Percentiles rank a stretch among this genome's conserved stretches.
Conservation (phyloP, 1,140 invertebrate genomes). For the Formica selysi region DNA sequence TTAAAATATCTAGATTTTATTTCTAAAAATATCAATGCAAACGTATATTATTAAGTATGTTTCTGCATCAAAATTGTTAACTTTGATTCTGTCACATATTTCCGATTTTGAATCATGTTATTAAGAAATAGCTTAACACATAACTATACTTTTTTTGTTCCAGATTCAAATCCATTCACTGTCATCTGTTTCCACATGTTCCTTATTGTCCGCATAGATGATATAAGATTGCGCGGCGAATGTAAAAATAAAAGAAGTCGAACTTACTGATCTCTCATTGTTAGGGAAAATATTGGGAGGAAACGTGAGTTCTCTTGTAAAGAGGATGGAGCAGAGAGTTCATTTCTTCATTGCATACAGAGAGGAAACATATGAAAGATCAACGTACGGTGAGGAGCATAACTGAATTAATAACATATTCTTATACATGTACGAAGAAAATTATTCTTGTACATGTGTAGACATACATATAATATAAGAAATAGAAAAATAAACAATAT, state of each 20-base stretch:
- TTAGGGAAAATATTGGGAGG: neutral
- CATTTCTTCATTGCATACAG: neutral
- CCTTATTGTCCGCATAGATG: constrained; percentile 90
- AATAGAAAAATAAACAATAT: neutral
- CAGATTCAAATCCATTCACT: constrained; percentile 95
- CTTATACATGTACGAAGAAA: neutral
- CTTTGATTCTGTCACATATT: neutral
- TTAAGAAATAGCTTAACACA: neutral
- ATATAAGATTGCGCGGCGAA: constrained; percentile 67
- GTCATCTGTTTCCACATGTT: constrained; percentile 94
- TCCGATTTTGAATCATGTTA: neutral
- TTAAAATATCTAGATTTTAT: neutral
- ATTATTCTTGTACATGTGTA: too few species aligned
- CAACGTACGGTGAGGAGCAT: constrained; percentile 11
- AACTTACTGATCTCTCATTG: constrained; percentile 6
- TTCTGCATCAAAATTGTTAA: neutral
- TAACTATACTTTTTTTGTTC: constrained; percentile 83
- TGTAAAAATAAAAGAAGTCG: neutral
- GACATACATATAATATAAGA: neutral
- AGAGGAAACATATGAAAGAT: neutral
- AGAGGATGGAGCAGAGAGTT: neutral
- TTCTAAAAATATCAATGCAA: too few species aligned
- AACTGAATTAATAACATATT: constrained; percentile 19
- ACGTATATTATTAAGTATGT: neutral
- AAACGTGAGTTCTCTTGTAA: neutral